phyloP scores from a whole-genome alignment of 1,140 invertebrate genomes.

The Drosophila pseudoananassae region DNA sequence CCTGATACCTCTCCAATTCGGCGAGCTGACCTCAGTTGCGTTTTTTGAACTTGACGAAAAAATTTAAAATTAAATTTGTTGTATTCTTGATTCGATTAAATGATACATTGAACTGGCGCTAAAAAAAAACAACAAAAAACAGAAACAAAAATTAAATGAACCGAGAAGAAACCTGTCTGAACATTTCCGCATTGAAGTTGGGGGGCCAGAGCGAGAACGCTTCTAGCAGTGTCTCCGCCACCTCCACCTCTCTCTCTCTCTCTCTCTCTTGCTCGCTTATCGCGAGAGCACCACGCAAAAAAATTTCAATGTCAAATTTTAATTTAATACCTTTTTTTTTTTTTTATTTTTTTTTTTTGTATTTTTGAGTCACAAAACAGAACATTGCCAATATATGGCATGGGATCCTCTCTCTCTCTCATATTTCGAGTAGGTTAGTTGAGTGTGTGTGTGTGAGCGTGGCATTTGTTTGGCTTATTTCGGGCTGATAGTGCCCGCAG shows the following conservation, averaged over 20 bases:
- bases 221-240: slow-evolving; percentile 19
- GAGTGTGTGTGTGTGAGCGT: slow-evolving; percentile 44
- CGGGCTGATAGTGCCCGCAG: slow-evolving; percentile 69
- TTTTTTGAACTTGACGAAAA: slow-evolving; percentile 69
- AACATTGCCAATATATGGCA: slow-evolving; percentile 71
- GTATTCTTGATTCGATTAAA: slow-evolving; percentile 65
- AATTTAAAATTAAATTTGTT: slow-evolving; percentile 22
- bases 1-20: slow-evolving; percentile 1
- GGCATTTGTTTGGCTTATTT: slow-evolving; percentile 71
- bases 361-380: slow-evolving; percentile 57
- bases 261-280: background rate
- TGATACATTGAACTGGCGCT: slow-evolving; percentile 70
- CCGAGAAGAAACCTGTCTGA: slow-evolving; percentile 62
- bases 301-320: slow-evolving; percentile 83
- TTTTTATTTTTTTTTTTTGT: slow-evolving; percentile 17
- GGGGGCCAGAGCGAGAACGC: slow-evolving; percentile 23
- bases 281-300: slow-evolving; percentile 34
- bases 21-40: slow-evolving; percentile 65
- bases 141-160: slow-evolving; percentile 3
- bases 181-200: slow-evolving; percentile 73
- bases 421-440: slow-evolving; percentile 50
- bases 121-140: slow-evolving; percentile 5
- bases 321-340: slow-evolving; percentile 73
- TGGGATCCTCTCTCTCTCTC: slow-evolving; percentile 22
- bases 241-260: background rate